Evolutionary conservation across 2,113 vertebrate genomes (phyloP), one percentile per base, ranked within the genome.

Genomic region (Myrmecophaga tridactyla): DNA sequence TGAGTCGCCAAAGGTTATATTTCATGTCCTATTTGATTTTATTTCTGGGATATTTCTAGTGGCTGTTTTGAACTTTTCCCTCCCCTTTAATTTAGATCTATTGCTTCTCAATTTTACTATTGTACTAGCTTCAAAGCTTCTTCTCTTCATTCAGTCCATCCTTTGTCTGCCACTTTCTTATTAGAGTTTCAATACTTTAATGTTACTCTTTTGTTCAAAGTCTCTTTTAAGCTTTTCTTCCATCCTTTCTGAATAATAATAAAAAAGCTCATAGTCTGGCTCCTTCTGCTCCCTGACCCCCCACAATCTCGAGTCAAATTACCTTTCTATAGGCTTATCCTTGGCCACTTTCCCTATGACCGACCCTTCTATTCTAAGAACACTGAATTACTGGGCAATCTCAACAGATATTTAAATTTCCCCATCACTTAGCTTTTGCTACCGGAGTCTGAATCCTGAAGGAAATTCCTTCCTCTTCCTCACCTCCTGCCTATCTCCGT

Each of bases 51-150:
- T 58, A 46, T 34, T 15, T 76, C 56, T 76, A 62, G 18, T 41
- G 27, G 65, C 67, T 88, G 36, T 77, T 97, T 92, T 86, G 88
- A 89, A 81, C 14, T 76, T 83, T 41, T 23, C 11, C 25, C 4
- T 86, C 36, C 43, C 20, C 46, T 96, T 89, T 90, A 60, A 94
- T 96, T 62, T 73, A n/a, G 46, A 76, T 60, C 13, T 91, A 12
- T n/a, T 46, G 21, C n/a, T 84, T 92, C 94, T 94, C 73, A 73
- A 3, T 78, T 92, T 91, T 80, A 29, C 67, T 80, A 25, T 73
- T 70, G 20, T 53, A 73, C 0, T 13, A 76, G 12, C 46, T 83
- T 95, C 84, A 86, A 92, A 91, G 36, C 39, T 41, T 46, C 14
- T 56, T 36, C 14, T 80, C 39, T 84, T 65, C 80, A 80, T 84